Conservation (phyloP, 1,140 invertebrate genomes). For the Colletes latitarsis region DNA sequence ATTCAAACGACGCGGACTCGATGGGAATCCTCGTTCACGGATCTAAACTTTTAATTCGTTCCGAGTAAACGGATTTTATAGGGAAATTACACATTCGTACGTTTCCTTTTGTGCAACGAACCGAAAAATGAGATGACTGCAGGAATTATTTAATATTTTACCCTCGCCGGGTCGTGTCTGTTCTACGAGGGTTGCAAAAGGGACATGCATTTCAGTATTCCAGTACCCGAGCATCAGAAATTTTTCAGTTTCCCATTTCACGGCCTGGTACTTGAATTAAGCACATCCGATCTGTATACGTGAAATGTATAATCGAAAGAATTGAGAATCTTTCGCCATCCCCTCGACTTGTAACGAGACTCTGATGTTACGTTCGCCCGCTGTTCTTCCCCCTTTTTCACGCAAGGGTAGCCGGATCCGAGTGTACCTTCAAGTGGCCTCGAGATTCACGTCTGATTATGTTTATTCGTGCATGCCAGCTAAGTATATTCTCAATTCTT, state of each 20-base stretch:
- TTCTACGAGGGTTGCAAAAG: background rate
- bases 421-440: conserved; percentile 67
- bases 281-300: conserved; percentile 30
- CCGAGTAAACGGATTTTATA: conserved; percentile 4
- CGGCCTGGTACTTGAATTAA: conserved; percentile 28
- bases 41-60: conserved; percentile 38
- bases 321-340: conserved; percentile 46
- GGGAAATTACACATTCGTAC: background rate
- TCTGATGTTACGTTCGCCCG: conserved; percentile 33
- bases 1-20: background rate
- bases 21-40: background rate
- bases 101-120: background rate
- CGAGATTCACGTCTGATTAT: conserved; percentile 69
- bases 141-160: conserved; percentile 37
- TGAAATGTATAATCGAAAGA: conserved; percentile 45
- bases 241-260: conserved; percentile 12
- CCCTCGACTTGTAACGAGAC: conserved; percentile 51
- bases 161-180: background rate
- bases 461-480: conserved; percentile 69
- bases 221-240: conserved; percentile 1
- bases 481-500: conserved; percentile 74
- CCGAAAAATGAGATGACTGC: conserved; percentile 15
- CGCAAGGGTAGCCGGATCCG: conserved; percentile 63
- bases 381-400: conserved; percentile 62
- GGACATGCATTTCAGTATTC: conserved; percentile 7